Conservation (phyloP, 1,140 invertebrate genomes). For the Centruroides vittatus region DNA sequence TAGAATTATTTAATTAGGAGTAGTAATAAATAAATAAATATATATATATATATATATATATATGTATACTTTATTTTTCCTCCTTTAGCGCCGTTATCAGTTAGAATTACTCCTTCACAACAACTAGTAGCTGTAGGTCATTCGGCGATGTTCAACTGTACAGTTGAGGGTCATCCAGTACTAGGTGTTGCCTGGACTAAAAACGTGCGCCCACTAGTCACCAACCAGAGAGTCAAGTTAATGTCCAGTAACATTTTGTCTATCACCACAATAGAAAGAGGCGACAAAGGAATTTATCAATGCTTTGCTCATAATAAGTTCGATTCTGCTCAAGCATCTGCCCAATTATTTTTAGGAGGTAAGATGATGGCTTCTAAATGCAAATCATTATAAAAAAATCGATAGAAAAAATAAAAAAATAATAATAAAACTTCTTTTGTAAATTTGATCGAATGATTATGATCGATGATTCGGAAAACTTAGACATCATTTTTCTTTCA, state of each 20-base stretch:
- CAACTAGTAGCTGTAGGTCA: constrained; percentile 27
- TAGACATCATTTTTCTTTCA: too few species aligned
- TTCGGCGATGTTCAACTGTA: constrained; percentile 28
- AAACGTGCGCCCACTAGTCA: constrained; percentile 17
- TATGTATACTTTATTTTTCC: not conserved
- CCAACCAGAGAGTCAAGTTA: constrained; percentile 6
- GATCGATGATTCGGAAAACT: too few species aligned
- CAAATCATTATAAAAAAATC: not conserved
- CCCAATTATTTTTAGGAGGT: constrained; percentile 71
- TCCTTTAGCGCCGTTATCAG: constrained; percentile 11
- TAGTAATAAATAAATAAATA: too few species aligned
- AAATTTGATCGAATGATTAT: too few species aligned
- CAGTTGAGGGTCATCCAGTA: constrained; percentile 27
- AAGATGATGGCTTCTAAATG: constrained; percentile 19
- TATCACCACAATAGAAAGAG: constrained; percentile 51
- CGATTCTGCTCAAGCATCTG: constrained; percentile 66
- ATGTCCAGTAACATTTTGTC: constrained; percentile 29
- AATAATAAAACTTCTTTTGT: too few species aligned
- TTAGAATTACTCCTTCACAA: constrained; percentile 7
- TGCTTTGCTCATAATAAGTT: constrained; percentile 73
- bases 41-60: not conserved
- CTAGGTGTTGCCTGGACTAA: constrained; percentile 27
- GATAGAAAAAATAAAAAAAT: too few species aligned
- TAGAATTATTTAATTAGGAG: too few species aligned
- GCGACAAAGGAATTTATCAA: constrained; percentile 76